Evolutionary conservation across 1,140 invertebrate species (phyloP).

Genomic region (Acromyrmex echinatior): DNA sequence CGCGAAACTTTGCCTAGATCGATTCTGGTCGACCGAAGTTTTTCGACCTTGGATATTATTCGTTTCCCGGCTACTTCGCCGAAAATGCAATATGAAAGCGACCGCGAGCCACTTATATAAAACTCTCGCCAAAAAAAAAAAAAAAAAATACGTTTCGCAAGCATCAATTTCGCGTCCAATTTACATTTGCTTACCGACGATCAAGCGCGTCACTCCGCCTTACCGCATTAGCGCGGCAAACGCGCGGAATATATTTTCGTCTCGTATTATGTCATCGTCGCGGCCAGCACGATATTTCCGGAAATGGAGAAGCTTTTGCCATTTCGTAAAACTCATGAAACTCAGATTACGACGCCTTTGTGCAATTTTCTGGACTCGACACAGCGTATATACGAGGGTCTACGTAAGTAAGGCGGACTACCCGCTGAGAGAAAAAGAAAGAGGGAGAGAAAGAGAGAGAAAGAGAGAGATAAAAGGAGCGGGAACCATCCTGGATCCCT

Average conservation of each 20-base stretch:
- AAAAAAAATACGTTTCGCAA: slow-evolving; percentile 37
- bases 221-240: slow-evolving; percentile 23
- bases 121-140: not conserved
- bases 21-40: slow-evolving; percentile 14
- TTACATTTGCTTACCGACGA: slow-evolving; percentile 53
- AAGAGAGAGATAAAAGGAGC: not conserved
- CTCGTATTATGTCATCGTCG: slow-evolving; percentile 27
- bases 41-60: slow-evolving; percentile 28
- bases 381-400: slow-evolving; percentile 15
- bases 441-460: not conserved
- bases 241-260: slow-evolving; percentile 50
- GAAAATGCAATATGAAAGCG: slow-evolving; percentile 39
- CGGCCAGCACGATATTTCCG: slow-evolving; percentile 24
- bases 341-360: slow-evolving; percentile 54
- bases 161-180: slow-evolving; percentile 55
- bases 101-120: slow-evolving; percentile 26
- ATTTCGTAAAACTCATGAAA: slow-evolving; percentile 29
- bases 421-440: slow-evolving; percentile 58
- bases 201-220: slow-evolving; percentile 34
- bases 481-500: slow-evolving; percentile 69
- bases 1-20: slow-evolving; percentile 31
- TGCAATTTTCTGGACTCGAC: slow-evolving; percentile 69
- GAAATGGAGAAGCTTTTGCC: slow-evolving; percentile 54
- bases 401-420: slow-evolving; percentile 61
- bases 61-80: slow-evolving; percentile 1